Base-by-base conservation (phyloP, 2,888 invertebrate genomes). In the Ennomos quercinarius region DNA sequence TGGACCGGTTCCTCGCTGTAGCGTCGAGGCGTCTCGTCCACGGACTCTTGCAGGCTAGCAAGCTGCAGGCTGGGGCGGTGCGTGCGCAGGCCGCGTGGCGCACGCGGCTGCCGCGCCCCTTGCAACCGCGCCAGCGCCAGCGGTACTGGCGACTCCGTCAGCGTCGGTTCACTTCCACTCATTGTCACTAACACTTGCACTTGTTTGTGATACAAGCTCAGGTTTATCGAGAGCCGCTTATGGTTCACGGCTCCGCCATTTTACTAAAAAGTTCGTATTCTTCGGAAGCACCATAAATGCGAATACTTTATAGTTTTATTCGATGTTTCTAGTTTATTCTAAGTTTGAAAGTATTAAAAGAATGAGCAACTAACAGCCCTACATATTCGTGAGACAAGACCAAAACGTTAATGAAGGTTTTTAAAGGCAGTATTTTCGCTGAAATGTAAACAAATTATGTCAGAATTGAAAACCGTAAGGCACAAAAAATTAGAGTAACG, bases 131-230 rank as follows among this genome's bases (percentile, higher is more conserved):
- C 87, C 75, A 92, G 78, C 55, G 92, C 91, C 78, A 92, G 73
- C 54, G 92, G 90, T 78, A 92, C 92, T 64, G 92, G 92, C 66
- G 91, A 89, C 81, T 92, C 91, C 56, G 91, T 90, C 72, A 92
- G 63, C 52, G 91, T 91, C 47, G 90, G 84, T 72, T 91, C 91
- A 74, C 85, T 54, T 37, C 61, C 83, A 81, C 87, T 92, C 91
- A 89, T 91, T 73, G 72, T 87, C 71, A 71, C 68, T 49, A 68
- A 68, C 77, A 79, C 77, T 74, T 61, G 60, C 78, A 82, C 79
- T 80, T 57, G 42, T 64, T 70, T 70, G 70, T 75, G 68, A 76
- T 70, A 73, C 68, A 81, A 84, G 80, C 81, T 74, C 66, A 72
- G 72, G 70, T 54, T 11, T 46, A 52, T 68, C 63, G 71, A 55